Base-by-base conservation (phyloP, 2,888 invertebrate species). In the Pedicia rivosa region DNA sequence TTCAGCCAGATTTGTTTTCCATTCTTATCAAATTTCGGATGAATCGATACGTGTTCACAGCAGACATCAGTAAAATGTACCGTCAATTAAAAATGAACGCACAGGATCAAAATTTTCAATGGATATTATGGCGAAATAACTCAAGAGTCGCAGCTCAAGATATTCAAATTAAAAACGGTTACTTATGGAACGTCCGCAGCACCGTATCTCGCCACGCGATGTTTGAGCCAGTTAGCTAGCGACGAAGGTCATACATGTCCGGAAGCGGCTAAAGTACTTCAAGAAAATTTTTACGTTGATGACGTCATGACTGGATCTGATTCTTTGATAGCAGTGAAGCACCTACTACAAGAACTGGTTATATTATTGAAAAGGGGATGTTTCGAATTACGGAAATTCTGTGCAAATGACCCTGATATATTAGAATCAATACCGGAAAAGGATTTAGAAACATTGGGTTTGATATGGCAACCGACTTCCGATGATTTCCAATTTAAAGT, bases 141-240 rank as follows among this genome's bases (percentile, higher is more conserved):
- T 4, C 12, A 15, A 4, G n/a, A 7, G 3, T 13, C 13, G 47
- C 48, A 20, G 48, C 50, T 27, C 52, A 55, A 10, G 53, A 56
- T 31, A 46, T 62, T 38, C 61, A 61, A 47, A 55, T 53, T 10
- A 16, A 25, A 22, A 10, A 36, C 36, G 3, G 20, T 36, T 8
- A 36, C 36, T 10, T 36, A 36, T 29, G 36, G 36, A 12, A 29
- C 29, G n/a, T 19, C 36, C 4, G 7, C 28, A 5, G 28, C 36
- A 20, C 29, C 26, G n/a, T 37, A 12, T 31, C 10, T 25, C 5
- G 22, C 31, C 8, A 20, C 20, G 20, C 5, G 8, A 20, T 20
- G 20, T 20, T 20, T 20, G 20, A 20, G 5, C 5, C 5, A 20
- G 20, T 20, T 20, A 8, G 20, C 20, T 6, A 8, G 8, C 8